Conservation (phyloP, 2,888 invertebrate genomes). For the Melieria crassipennis region DNA sequence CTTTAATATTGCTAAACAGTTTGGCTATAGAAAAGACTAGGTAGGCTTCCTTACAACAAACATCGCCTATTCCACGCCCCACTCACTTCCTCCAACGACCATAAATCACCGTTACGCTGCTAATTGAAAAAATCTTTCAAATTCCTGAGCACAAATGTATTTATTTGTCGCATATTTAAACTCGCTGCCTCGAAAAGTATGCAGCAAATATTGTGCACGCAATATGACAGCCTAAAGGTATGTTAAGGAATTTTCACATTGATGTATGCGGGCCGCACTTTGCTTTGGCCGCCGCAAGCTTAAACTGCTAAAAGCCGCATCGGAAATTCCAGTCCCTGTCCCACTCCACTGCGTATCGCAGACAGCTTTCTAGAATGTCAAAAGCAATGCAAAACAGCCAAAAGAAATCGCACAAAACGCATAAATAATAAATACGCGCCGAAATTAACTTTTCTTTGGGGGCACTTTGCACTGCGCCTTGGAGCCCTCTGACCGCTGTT, state of each 20-base stretch:
- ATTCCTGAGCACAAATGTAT: not conserved
- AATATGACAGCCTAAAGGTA: constrained; percentile 23
- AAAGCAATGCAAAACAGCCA: no score
- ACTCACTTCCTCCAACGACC: no score
- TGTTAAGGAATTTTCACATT: constrained; percentile 12
- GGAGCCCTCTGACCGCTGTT: no score
- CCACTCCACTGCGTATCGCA: not conserved
- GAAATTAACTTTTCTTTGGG: constrained; percentile 31
- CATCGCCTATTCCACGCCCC: no score
- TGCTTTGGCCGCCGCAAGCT: not conserved
- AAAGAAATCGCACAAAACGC: constrained; percentile 18
- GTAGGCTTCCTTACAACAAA: no score
- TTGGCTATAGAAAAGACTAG: no score
- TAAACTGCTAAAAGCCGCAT: not conserved
- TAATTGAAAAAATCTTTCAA: constrained; percentile 28
- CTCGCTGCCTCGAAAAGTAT: constrained; percentile 14
- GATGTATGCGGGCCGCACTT: not conserved
- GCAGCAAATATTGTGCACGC: not conserved
- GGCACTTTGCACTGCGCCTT: no score
- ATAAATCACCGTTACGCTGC: no score
- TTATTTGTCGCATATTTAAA: constrained; percentile 11
- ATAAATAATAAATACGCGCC: constrained; percentile 36
- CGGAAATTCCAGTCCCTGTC: not conserved
- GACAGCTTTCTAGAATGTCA: not conserved
- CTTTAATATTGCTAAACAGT: no score